Evolutionary conservation across 2,113 vertebrate genomes (phyloP), one percentile per base, ranked within the genome.

Genomic region (Orientallactaga bullata): DNA sequence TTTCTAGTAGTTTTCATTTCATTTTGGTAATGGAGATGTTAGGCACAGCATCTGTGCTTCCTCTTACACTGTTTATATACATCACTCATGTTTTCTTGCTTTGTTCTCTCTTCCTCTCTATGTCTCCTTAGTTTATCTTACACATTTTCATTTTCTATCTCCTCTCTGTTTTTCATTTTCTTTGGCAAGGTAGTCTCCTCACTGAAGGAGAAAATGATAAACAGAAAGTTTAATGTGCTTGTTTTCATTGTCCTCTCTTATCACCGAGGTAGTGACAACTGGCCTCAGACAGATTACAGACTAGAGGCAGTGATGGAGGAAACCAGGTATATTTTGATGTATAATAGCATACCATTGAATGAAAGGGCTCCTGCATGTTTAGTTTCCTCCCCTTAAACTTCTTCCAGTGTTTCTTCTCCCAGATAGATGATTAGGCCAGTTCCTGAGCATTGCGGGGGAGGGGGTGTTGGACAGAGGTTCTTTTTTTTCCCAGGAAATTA

Each of bases 301-400:
- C 78, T 91, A 47, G 77, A 81, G 26, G 78, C n/a, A 89, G 73
- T n/a, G 60, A n/a, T 77, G 55, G 89, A 84, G 78, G 81, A 91
- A 95, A 84, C 30, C 4, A 5, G 12, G 55, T 47, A 3, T 90
- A 35, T 79, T 69, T 66, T 85, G 63, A 20, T 85, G 7, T 20
- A 15, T 71, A 78, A 72, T 71, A 47, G 42, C 8, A 72, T 23
- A 61, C 39, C 63, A 32, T 66, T 74, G 39, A 81, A 28, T 26
- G 37, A 88, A 85, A 35, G 30, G 51, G 12, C 71, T 86, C 39
- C 9, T 65, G n/a, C 35, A 11, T 85, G 1, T 79, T 86, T 63
- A 55, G 30, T 7, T 84, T 69, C 32, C 55, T 95, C 26, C 26
- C 42, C 30, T 72, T 32, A 76, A 30, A 11, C 20, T 23, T 79